Percentiles rank a stretch among this genome's conserved stretches.
Evolutionary conservation across 2,888 invertebrate species (phyloP).

Genomic region (Odontomyia ornata): DNA sequence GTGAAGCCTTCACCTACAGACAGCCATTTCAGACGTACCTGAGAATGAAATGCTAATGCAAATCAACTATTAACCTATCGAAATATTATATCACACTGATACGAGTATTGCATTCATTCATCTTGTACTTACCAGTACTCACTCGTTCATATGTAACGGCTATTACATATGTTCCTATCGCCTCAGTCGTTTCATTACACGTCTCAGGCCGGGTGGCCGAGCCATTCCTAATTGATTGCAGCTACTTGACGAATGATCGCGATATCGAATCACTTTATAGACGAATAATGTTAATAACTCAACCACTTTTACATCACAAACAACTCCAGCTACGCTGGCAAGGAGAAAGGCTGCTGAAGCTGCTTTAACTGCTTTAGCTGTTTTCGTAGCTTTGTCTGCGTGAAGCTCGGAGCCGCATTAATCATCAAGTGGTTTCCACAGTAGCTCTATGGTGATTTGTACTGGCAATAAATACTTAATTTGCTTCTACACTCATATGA

Average conservation of each 20-base stretch:
- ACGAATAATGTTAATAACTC: slow-evolving; percentile 21
- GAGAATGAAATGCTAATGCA: no score
- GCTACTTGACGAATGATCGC: slow-evolving; percentile 35
- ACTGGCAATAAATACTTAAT: slow-evolving; percentile 31
- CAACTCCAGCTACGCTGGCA: neutral
- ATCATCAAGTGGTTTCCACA: slow-evolving; percentile 17
- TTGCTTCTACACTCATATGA: neutral
- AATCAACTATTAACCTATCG: no score
- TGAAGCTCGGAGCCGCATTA: neutral
- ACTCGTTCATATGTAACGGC: no score
- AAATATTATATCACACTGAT: no score
- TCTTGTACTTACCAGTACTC: no score
- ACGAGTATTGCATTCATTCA: no score
- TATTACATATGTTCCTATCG: neutral
- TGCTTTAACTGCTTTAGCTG: no score
- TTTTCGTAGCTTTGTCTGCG: no score
- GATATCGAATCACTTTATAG: slow-evolving; percentile 38
- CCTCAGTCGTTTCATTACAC: slow-evolving; percentile 3
- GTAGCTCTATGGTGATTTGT: slow-evolving; percentile 22
- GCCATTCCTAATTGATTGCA: slow-evolving; percentile 28
- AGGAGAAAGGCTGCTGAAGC: slow-evolving; percentile 22
- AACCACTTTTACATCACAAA: neutral
- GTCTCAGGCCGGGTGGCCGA: neutral
- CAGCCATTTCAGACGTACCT: no score
- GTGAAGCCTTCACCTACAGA: no score